Evolutionary conservation across 2,797 vertebrate genomes (phyloP), one percentile per base, ranked within the genome.

Genomic region (Gadopsis marmoratus): DNA sequence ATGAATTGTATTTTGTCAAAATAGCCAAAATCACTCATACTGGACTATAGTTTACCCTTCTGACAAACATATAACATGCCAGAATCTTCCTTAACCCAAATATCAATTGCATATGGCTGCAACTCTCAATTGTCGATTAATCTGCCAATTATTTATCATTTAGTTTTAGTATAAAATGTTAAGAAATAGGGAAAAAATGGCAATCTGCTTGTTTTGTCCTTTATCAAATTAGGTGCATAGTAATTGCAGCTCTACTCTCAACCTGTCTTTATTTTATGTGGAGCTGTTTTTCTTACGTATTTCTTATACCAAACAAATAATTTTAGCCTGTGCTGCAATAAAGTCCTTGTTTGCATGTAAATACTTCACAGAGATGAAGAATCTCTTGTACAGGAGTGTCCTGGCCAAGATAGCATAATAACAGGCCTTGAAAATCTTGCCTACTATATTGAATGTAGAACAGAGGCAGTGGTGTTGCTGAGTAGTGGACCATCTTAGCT

Each of bases 401-500:
- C 37, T 39, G 37, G 37, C 5, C 23, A 51, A 43, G 35, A 59
- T 21, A 58, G n/a, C 29, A 26, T 21, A 66, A 45, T 68, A 76
- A 54, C 21, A 54, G n/a, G 26, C 29, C 35, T 59, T 68, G 4
- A 41, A 76, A 50, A 48, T 26, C 26, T 26, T 26, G 26, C 26
- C 26, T 64, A 9, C 26, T 62, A 21, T 11, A 58, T 4, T 82
- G 73, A 83, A 85, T 71, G 55, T 79, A 67, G 65, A 76, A 76
- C 83, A 79, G 69, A 84, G 47, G 72, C 60, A 66, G 26, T 37
- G 54, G 71, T 78, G 81, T 56, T 83, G 85, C 80, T 89, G 71
- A 90, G 72, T 68, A 63, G 29, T 75, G 65, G 58, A 70, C 66
- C 73, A 83, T 89, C 89, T 92, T 91, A 92, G 85, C 91, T 77